phyloP scores from a whole-genome alignment of 2,113 vertebrate genomes.

The Syrrhaptes paradoxus region DNA sequence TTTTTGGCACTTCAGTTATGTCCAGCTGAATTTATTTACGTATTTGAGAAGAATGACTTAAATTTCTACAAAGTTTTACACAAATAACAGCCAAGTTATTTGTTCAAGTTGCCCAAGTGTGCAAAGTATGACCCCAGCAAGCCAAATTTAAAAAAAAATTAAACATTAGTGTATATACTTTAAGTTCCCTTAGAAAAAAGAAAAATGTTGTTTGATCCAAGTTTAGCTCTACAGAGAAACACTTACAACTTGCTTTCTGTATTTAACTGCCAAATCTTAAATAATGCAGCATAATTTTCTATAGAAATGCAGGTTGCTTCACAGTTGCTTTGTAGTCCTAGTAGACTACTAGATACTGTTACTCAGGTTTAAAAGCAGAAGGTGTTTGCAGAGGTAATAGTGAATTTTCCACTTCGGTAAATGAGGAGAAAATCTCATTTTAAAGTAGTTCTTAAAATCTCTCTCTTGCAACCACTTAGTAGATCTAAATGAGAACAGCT shows the following conservation, averaged over 20 bases:
- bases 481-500: background rate
- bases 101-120: background rate
- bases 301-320: background rate
- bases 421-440: constrained; percentile 1
- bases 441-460: background rate
- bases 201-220: background rate
- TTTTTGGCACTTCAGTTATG: background rate
- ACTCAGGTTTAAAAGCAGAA: background rate
- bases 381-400: background rate
- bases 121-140: background rate
- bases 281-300: background rate
- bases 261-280: background rate
- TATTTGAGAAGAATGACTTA: background rate
- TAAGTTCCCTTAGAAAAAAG: background rate
- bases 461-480: constrained; percentile 25
- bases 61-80: background rate
- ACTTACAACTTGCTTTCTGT: background rate
- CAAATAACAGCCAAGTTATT: background rate
- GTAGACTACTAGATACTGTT: background rate
- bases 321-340: background rate
- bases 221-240: background rate
- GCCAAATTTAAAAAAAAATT: background rate
- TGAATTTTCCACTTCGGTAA: background rate
- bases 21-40: background rate
- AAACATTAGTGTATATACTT: background rate